Evolutionary conservation across 1,140 invertebrate genomes (phyloP).

Genomic region (Oedothorax gibbosus): DNA sequence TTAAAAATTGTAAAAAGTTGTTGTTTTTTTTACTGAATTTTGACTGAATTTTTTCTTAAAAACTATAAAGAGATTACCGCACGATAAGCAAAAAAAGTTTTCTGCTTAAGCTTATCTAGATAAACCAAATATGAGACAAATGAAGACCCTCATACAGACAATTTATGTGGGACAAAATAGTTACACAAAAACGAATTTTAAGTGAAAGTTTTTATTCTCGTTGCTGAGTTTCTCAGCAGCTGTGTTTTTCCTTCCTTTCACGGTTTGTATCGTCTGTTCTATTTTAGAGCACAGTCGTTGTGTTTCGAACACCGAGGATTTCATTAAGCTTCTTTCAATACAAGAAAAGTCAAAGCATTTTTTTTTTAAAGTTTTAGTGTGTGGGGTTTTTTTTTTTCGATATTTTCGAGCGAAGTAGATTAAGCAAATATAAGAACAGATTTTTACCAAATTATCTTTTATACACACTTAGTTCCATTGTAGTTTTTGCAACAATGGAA

Average conservation of each 20-base stretch:
- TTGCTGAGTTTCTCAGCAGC: slow-evolving; percentile 21
- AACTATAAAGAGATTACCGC: too few relatives aligned
- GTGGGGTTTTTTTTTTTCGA: not conserved
- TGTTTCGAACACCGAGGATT: slow-evolving; percentile 16
- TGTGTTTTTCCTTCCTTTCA: slow-evolving; percentile 21
- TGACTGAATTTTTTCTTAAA: too few relatives aligned
- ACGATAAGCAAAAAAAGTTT: too few relatives aligned
- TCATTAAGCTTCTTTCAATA: slow-evolving; percentile 1
- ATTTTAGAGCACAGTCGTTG: not conserved
- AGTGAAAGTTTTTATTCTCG: slow-evolving; percentile 14
- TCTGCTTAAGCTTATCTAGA: too few relatives aligned
- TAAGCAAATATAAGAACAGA: not conserved
- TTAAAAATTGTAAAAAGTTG: too few relatives aligned
- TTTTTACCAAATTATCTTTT: not conserved
- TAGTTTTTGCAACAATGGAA: too few relatives aligned
- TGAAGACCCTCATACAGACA: too few relatives aligned
- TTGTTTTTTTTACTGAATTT: too few relatives aligned
- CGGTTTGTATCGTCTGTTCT: slow-evolving; percentile 37
- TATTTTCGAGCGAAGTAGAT: not conserved
- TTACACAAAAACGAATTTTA: too few relatives aligned
- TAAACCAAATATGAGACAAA: too few relatives aligned
- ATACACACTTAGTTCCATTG: too few relatives aligned
- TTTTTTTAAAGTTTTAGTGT: not conserved
- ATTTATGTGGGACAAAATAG: too few relatives aligned
- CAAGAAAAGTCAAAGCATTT: not conserved